Conservation (phyloP, 2,888 invertebrate genomes). For the Axea sp. region DNA sequence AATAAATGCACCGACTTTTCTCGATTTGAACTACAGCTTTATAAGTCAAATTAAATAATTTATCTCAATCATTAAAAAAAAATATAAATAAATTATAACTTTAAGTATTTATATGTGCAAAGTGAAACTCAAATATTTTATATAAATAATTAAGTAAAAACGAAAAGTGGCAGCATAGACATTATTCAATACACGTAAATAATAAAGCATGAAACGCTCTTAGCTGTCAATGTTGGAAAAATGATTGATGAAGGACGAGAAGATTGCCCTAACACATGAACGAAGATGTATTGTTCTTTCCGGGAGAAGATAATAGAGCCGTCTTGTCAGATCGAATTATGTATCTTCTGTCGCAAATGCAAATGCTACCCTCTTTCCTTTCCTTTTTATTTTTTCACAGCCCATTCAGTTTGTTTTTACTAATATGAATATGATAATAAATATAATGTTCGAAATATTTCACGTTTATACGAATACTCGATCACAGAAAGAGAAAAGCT, state of each 20-base stretch:
- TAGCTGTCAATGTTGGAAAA: constrained; percentile 68
- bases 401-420: constrained; percentile 40
- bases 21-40: no score
- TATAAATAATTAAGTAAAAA: no score
- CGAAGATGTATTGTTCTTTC: constrained; percentile 74
- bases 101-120: no score
- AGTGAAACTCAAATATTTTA: no score
- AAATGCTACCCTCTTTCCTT: constrained; percentile 53
- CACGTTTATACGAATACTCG: neutral
- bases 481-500: neutral
- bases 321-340: constrained; percentile 72
- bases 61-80: no score
- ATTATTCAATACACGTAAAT: constrained; percentile 63
- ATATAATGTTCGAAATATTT: constrained; percentile 21
- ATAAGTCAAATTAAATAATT: no score
- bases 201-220: constrained; percentile 68
- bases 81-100: no score
- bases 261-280: constrained; percentile 15
- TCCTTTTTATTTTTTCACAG: constrained; percentile 3
- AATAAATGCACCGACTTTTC: no score
- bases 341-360: constrained; percentile 68
- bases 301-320: constrained; percentile 72
- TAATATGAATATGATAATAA: constrained; percentile 62
- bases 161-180: no score
- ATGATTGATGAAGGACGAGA: constrained; percentile 68